A percentile compares a stretch with the other conserved stretches of the same genome.
Conservation (phyloP, 2,113 vertebrate species). For the Pteronura brasiliensis region DNA sequence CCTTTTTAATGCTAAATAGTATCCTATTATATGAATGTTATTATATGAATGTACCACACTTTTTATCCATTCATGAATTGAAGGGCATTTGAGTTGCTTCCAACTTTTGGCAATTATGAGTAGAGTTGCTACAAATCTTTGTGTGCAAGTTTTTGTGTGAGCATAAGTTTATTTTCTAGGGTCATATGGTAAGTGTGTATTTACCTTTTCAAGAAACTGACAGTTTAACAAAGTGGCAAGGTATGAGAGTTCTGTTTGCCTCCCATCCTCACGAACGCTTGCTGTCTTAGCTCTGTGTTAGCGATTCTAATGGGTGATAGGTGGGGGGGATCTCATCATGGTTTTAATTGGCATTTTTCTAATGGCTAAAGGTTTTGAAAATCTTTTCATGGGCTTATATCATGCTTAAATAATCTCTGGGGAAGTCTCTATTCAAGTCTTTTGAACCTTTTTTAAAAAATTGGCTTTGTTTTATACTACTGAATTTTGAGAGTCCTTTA, state of each 20-base stretch:
- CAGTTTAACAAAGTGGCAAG: neutral
- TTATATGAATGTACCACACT: neutral
- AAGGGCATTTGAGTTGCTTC: neutral
- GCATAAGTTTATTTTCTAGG: neutral
- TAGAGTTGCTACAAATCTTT: neutral
- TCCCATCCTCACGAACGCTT: neutral
- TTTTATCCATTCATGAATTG: neutral
- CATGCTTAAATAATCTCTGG: neutral
- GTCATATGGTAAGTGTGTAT: neutral
- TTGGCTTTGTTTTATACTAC: neutral
- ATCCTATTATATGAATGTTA: neutral
- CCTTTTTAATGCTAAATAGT: neutral
- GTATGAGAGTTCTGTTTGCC: neutral
- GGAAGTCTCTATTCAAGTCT: neutral
- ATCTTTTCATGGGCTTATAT: neutral
- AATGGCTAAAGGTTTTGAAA: neutral
- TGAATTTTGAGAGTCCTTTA: neutral
- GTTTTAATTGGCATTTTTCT: neutral
- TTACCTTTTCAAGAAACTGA: neutral
- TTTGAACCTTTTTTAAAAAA: neutral
- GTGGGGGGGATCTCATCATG: accelerated
- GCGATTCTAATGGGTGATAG: neutral
- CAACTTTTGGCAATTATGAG: neutral
- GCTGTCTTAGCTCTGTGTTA: neutral
- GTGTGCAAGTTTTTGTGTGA: neutral